These are phyloP conservation scores for Lepidurus couesii DNA, from an alignment of 1,140 invertebrate genomes.

Conservation along the genomic window DNA sequence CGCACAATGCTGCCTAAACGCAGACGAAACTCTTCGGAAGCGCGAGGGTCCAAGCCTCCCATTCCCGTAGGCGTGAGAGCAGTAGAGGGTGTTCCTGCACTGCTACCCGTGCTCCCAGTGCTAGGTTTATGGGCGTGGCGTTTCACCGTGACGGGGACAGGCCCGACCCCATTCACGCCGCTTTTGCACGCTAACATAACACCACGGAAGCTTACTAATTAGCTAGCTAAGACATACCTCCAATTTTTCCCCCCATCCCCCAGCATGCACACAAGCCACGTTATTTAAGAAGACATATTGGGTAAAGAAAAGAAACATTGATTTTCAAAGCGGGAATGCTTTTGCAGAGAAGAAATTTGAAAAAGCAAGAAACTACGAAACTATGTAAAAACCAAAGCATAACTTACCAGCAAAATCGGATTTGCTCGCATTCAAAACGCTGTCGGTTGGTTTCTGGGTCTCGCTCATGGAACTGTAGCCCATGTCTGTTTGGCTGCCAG, in stretches of 20 bases:
- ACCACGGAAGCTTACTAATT: conserved; percentile 25
- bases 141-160: conserved; percentile 25
- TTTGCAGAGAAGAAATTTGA: background rate
- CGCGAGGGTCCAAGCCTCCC: conserved; percentile 48
- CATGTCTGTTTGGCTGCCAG: conserved; percentile 47
- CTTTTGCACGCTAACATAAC: conserved; percentile 24
- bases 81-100: conserved; percentile 35
- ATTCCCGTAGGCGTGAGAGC: conserved; percentile 26
- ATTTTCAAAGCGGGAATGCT: background rate
- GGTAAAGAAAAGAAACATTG: conserved; percentile 16
- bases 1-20: conserved; percentile 59
- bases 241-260: conserved; percentile 38
- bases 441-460: conserved; percentile 42
- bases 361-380: background rate
- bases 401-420: conserved; percentile 30
- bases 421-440: conserved; percentile 32
- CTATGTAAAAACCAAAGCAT: background rate
- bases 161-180: background rate
- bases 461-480: conserved; percentile 52
- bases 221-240: conserved; percentile 35
- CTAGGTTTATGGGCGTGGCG: conserved; percentile 38
- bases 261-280: conserved; percentile 28
- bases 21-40: conserved; percentile 53
- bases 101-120: conserved; percentile 16
- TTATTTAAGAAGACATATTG: conserved; percentile 8